phyloP scores from a whole-genome alignment of 2,113 vertebrate species.

The Corvus moneduloides region DNA sequence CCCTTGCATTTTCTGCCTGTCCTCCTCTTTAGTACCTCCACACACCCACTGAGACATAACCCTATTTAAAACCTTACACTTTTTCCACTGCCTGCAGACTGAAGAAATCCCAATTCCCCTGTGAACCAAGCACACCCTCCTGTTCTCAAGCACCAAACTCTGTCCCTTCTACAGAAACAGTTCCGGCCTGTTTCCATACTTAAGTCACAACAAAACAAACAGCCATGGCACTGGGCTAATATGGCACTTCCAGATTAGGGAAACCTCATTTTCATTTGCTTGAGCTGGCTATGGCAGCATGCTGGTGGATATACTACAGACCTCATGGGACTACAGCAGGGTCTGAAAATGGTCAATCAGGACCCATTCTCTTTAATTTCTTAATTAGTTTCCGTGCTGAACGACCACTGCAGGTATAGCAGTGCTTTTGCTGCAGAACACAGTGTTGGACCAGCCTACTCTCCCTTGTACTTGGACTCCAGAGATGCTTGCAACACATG shows the following conservation, averaged over 20 bases:
- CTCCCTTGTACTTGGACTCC: background rate
- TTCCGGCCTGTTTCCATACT: background rate
- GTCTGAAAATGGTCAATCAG: background rate
- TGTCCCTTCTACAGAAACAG: background rate
- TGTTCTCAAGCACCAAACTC: background rate
- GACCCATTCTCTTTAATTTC: background rate
- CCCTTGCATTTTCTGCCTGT: background rate
- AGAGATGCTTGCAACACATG: background rate
- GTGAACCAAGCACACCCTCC: background rate
- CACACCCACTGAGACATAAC: background rate
- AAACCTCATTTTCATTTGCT: background rate
- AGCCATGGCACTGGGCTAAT: background rate
- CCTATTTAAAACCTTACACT: background rate
- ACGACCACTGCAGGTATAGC: background rate
- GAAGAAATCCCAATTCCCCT: background rate
- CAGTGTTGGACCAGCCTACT: background rate
- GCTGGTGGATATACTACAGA: background rate
- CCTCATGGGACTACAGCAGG: background rate
- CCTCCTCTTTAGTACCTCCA: background rate
- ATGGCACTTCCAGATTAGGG: background rate
- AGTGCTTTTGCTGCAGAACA: background rate
- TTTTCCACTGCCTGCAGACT: background rate
- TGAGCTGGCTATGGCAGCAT: background rate
- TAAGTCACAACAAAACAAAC: background rate
- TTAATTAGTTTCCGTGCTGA: background rate